A percentile compares a stretch with the other conserved stretches of the same genome.
Evolutionary conservation across 2,113 vertebrate species (phyloP).

Genomic region (Agelaius tricolor): DNA sequence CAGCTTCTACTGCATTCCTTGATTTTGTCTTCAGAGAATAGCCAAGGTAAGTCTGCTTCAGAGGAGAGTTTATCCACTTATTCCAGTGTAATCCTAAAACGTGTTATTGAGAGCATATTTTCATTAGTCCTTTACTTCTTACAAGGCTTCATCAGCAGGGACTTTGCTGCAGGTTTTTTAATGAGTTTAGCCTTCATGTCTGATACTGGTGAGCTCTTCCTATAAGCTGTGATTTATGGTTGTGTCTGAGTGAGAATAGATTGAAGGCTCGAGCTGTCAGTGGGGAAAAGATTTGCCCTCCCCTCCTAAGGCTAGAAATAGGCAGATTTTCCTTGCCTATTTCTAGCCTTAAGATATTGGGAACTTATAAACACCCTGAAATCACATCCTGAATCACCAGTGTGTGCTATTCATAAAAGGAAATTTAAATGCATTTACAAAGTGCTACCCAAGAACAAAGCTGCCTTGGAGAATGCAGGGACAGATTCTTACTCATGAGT

Average conservation of each 20-base stretch:
- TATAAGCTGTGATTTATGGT: not conserved
- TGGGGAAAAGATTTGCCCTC: not conserved
- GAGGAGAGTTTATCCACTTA: not conserved
- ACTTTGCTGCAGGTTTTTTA: not conserved
- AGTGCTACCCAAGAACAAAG: not conserved
- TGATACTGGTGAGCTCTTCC: not conserved
- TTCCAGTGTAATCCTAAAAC: not conserved
- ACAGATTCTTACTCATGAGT: not conserved
- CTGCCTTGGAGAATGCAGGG: not conserved
- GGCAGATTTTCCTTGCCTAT: not conserved
- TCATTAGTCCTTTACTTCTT: not conserved
- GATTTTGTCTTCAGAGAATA: not conserved
- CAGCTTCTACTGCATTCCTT: not conserved
- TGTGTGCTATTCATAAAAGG: not conserved
- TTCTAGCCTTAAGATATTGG: not conserved
- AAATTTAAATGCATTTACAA: not conserved
- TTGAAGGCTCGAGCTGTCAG: not conserved
- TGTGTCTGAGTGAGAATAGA: not conserved
- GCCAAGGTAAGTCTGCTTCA: not conserved
- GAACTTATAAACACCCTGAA: not conserved
- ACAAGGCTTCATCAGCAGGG: not conserved
- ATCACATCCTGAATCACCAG: not conserved
- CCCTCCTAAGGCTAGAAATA: not conserved
- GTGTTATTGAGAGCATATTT: not conserved
- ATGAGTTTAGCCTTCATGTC: not conserved